These are phyloP conservation scores for Arenicola marina DNA, from an alignment of 2,888 invertebrate species.

Conservation along the genomic window DNA sequence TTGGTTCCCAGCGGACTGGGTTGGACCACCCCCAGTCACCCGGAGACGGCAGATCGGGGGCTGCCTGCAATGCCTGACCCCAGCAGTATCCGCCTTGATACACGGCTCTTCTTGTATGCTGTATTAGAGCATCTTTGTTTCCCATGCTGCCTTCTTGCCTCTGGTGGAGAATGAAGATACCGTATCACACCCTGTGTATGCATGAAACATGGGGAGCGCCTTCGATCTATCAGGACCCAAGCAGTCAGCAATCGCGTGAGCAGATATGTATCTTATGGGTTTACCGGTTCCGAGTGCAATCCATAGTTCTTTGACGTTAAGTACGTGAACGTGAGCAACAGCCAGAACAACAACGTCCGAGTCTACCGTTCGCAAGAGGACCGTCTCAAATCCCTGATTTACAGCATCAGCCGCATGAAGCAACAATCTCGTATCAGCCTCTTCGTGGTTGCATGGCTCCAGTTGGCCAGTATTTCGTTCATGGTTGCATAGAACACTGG, in stretches of 20 bases:
- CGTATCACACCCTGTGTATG: slow-evolving; percentile 30
- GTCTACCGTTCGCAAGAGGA: not conserved
- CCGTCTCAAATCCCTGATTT: not conserved
- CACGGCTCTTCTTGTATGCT: slow-evolving; percentile 26
- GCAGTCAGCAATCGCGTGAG: slow-evolving; percentile 18
- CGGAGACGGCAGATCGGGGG: slow-evolving; percentile 5
- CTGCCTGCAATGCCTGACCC: slow-evolving; percentile 8
- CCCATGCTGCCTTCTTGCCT: slow-evolving; percentile 21
- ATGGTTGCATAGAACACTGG: slow-evolving; percentile 5
- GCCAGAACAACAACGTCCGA: not conserved
- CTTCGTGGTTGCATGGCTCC: slow-evolving; percentile 29
- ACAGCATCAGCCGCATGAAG: not conserved
- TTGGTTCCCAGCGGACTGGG: not conserved
- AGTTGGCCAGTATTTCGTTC: slow-evolving; percentile 8
- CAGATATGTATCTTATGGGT: slow-evolving; percentile 25
- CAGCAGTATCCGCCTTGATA: slow-evolving; percentile 30
- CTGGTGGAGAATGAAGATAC: slow-evolving; percentile 12
- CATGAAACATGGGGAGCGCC: slow-evolving; percentile 18
- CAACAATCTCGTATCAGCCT: slow-evolving; percentile 25
- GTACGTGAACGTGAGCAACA: not conserved
- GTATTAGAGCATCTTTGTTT: slow-evolving; percentile 24
- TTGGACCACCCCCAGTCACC: slow-evolving; percentile 12
- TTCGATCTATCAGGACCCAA: slow-evolving; percentile 15
- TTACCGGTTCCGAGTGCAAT: slow-evolving; percentile 26
- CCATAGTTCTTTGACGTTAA: slow-evolving; percentile 16